Percentiles rank a stretch among this genome's conserved stretches.
These are phyloP conservation scores for Drosophila lacteicornis DNA, from an alignment of 1,140 invertebrate genomes.

Conservation along the genomic window DNA sequence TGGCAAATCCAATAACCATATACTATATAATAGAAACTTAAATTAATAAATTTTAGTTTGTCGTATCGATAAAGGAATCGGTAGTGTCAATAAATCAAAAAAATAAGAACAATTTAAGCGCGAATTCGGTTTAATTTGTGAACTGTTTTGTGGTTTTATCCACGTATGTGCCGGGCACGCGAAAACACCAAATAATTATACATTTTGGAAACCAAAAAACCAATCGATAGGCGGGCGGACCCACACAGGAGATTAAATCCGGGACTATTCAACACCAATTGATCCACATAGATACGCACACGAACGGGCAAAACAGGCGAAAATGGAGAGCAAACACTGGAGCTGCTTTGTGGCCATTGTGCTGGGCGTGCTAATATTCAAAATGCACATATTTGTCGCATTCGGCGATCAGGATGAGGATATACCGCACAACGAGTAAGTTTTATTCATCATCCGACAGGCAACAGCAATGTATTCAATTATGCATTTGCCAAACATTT, in stretches of 20 bases:
- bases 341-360: conserved; percentile 71
- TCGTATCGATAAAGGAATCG: neutral
- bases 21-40: conserved; percentile 10
- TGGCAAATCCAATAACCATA: conserved; percentile 1
- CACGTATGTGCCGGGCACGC: conserved; percentile 23
- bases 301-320: conserved; percentile 19
- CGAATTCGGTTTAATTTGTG: conserved; percentile 43
- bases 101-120: conserved; percentile 42
- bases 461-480: conserved; percentile 44
- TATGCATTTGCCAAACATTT: conserved; percentile 54
- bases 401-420: conserved; percentile 91
- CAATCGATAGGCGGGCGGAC: conserved; percentile 48
- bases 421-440: conserved; percentile 94
- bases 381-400: conserved; percentile 76
- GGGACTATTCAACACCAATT: conserved; percentile 40
- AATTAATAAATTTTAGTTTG: conserved; percentile 2
- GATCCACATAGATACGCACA: conserved; percentile 32
- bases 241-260: conserved; percentile 47
- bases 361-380: conserved; percentile 73
- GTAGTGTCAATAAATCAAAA: conserved; percentile 54
- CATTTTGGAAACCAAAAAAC: conserved; percentile 45
- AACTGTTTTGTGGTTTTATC: conserved; percentile 56
- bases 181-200: conserved; percentile 39
- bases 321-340: conserved; percentile 75
- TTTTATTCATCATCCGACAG: conserved; percentile 49